Percentiles rank a stretch among this genome's conserved stretches.
Evolutionary conservation across 2,888 invertebrate genomes (phyloP).

Genomic region (Hecatera dysodea): DNA sequence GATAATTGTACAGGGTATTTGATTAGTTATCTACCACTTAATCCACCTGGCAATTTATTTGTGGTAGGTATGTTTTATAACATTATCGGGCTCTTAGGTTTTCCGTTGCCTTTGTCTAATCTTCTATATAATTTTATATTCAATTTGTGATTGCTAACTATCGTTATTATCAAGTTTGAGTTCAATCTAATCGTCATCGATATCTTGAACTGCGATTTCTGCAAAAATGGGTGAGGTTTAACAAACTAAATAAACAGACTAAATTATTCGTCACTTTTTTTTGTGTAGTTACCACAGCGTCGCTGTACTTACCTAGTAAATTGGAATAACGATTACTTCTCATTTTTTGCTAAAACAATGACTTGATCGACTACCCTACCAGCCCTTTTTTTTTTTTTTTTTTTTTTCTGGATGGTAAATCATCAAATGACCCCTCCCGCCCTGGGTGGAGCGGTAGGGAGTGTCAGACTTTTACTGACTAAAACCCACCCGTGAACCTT

Average conservation of each 20-base stretch:
- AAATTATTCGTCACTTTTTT: neutral
- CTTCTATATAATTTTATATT: conserved; percentile 14
- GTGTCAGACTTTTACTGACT: too few relatives aligned
- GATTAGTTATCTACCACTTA: conserved; percentile 68
- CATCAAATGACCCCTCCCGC: too few relatives aligned
- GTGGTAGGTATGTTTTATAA: conserved; percentile 16
- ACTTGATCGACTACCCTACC: neutral
- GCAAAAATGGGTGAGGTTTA: conserved; percentile 18
- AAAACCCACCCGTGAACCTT: too few relatives aligned
- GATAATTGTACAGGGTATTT: conserved; percentile 60
- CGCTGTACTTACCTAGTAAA: neutral
- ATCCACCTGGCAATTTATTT: conserved; percentile 45
- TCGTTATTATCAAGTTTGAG: conserved; percentile 28
- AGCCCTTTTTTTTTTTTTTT: too few relatives aligned
- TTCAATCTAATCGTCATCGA: conserved; percentile 31
- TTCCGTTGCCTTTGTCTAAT: conserved; percentile 19
- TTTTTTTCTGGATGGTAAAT: too few relatives aligned
- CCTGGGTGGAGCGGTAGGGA: too few relatives aligned
- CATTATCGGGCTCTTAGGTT: conserved; percentile 35
- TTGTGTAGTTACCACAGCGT: neutral
- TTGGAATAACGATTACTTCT: neutral
- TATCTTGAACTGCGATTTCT: conserved; percentile 2
- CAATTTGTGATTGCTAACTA: neutral
- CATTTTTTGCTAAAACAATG: neutral
- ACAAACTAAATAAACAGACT: too few relatives aligned